Percentiles rank a stretch among this genome's conserved stretches.
These are phyloP conservation scores for Hirtodrosophila cameraria DNA, from an alignment of 2,888 invertebrate species.

Conservation along the genomic window DNA sequence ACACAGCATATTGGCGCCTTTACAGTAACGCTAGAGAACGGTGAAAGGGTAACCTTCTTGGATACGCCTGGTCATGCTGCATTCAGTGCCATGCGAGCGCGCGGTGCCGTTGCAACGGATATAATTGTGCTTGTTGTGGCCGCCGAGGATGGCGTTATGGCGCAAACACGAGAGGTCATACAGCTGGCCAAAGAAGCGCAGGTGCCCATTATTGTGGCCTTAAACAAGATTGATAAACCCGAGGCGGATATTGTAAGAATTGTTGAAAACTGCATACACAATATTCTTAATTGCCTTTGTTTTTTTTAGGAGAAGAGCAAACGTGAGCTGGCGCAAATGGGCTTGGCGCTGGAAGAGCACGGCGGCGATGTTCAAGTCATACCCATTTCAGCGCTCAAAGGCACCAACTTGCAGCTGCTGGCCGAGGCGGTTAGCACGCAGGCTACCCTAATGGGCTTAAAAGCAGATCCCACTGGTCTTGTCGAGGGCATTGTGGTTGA, in stretches of 20 bases:
- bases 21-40: constrained; percentile 89
- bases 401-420: constrained; percentile 90
- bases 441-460: constrained; percentile 94
- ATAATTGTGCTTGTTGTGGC: constrained; percentile 98
- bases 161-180: constrained; percentile 97
- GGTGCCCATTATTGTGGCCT: constrained; percentile 98
- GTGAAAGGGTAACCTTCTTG: constrained; percentile 94
- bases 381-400: constrained; percentile 95
- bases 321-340: constrained; percentile 90
- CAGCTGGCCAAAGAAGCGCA: constrained; percentile 91
- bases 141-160: constrained; percentile 99
- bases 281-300: too few species aligned
- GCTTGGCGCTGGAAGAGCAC: constrained; percentile 92
- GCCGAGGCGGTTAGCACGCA: constrained; percentile 93
- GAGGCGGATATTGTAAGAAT: constrained; percentile 93
- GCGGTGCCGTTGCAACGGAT: constrained; percentile 97
- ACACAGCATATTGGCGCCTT: constrained; percentile 99
- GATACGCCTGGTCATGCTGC: constrained; percentile 99
- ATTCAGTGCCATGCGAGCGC: constrained; percentile 95
- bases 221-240: constrained; percentile 98
- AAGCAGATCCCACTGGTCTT: constrained; percentile 91
- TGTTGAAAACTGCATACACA: too few species aligned
- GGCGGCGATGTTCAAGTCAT: constrained; percentile 97
- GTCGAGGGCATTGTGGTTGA: constrained; percentile 97
- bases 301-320: constrained; percentile 90